These are phyloP conservation scores for Notarius quadriscutis DNA, from an alignment of 2,113 vertebrate genomes.

Conservation along the genomic window DNA sequence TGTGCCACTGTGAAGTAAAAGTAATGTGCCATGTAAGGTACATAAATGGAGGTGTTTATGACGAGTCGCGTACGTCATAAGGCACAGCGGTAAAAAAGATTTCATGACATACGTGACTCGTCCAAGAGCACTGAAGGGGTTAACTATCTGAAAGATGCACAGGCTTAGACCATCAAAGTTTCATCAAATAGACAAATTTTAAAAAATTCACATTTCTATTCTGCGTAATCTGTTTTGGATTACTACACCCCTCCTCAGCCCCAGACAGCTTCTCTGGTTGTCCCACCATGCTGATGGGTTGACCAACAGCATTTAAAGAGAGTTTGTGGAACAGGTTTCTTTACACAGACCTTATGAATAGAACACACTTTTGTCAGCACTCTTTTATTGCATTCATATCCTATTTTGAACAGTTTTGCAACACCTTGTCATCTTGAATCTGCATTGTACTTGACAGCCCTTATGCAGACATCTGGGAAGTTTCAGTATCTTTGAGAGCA, in stretches of 20 bases:
- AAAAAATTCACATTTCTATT: background rate
- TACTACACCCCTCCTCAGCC: background rate
- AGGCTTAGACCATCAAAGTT: background rate
- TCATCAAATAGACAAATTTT: background rate
- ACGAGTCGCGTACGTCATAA: too few species aligned
- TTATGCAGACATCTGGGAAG: background rate
- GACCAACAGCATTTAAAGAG: background rate
- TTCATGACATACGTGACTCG: too few species aligned
- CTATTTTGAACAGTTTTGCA: background rate
- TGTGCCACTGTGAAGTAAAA: too few species aligned
- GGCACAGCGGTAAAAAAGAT: too few species aligned
- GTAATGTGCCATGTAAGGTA: too few species aligned
- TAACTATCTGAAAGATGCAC: background rate
- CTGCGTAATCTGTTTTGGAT: background rate
- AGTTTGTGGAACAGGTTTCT: background rate
- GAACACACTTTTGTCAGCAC: background rate
- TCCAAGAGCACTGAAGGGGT: too few species aligned
- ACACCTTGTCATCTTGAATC: background rate
- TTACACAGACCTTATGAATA: background rate
- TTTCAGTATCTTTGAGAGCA: constrained; percentile 5
- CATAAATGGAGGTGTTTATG: too few species aligned
- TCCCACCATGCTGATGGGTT: background rate
- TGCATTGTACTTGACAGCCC: background rate
- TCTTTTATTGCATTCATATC: background rate
- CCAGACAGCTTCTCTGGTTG: background rate